Evolutionary conservation across 2,113 vertebrate species (phyloP).

Genomic region (Ellobius talpinus): DNA sequence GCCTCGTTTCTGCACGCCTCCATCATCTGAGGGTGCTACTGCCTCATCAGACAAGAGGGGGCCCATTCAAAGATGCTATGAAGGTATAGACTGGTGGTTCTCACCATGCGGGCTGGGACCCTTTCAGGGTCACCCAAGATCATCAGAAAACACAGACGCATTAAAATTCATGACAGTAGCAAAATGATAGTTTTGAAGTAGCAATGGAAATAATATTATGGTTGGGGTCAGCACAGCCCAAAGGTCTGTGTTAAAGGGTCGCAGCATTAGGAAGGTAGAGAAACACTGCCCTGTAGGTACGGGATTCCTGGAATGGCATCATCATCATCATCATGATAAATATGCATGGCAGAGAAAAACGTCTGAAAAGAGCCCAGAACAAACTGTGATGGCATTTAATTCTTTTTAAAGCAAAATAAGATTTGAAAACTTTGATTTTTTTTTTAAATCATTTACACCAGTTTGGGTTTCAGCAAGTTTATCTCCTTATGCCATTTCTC

Average conservation of each 20-base stretch:
- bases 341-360: accelerated
- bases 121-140: neutral
- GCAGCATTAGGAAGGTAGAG: neutral
- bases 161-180: neutral
- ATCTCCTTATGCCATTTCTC: neutral
- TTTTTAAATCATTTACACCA: too few species aligned
- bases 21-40: neutral
- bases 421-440: neutral
- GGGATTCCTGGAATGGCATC: neutral
- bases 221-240: neutral
- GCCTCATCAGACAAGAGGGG: neutral
- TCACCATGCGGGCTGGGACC: too few species aligned
- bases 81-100: neutral
- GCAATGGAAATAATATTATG: neutral
- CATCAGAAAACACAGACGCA: neutral
- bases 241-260: neutral
- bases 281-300: too few species aligned
- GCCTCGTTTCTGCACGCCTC: neutral
- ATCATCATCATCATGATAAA: neutral
- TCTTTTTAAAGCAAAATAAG: neutral
- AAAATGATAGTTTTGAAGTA: neutral
- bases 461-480: neutral
- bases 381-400: neutral
- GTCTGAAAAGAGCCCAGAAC: neutral
- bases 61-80: neutral